Evolutionary conservation across 2,888 invertebrate species (phyloP).

Genomic region (Orthonevra nobilis): DNA sequence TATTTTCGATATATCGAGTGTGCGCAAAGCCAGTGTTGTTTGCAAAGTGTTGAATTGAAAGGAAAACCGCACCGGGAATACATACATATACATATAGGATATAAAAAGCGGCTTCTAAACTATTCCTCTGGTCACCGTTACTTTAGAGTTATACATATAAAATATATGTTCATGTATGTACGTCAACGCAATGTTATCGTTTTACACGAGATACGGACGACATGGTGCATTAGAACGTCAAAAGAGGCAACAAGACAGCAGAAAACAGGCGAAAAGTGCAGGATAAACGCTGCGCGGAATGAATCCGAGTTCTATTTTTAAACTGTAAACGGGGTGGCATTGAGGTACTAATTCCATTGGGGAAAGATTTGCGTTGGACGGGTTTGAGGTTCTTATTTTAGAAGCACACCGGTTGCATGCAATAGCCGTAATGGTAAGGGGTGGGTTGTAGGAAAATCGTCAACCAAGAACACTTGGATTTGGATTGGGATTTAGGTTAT

Average conservation of each 20-base stretch:
- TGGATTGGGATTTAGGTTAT: slow-evolving; percentile 3
- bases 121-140: slow-evolving; percentile 3
- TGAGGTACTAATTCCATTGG: neutral
- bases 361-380: neutral
- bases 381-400: slow-evolving; percentile 51
- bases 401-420: slow-evolving; percentile 59
- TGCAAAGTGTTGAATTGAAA: slow-evolving; percentile 14
- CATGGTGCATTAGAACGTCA: slow-evolving; percentile 31
- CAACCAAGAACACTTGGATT: no score
- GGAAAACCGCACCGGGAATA: no score
- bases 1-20: slow-evolving; percentile 37
- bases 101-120: slow-evolving; percentile 1
- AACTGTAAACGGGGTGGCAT: slow-evolving; percentile 35
- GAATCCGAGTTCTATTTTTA: slow-evolving; percentile 56
- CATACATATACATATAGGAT: no score
- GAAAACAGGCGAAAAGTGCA: slow-evolving; percentile 33
- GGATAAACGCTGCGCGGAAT: slow-evolving; percentile 20
- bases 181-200: slow-evolving; percentile 33
- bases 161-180: no score
- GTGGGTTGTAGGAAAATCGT: slow-evolving; percentile 21
- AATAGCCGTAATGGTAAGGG: slow-evolving; percentile 17
- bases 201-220: slow-evolving; percentile 38
- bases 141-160: no score
- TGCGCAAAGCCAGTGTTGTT: slow-evolving; percentile 44
- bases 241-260: neutral